Percentiles rank a stretch among this genome's conserved stretches.
Evolutionary conservation across 2,797 vertebrate species (phyloP).

Genomic region (Ctenopoma kingsleyae): DNA sequence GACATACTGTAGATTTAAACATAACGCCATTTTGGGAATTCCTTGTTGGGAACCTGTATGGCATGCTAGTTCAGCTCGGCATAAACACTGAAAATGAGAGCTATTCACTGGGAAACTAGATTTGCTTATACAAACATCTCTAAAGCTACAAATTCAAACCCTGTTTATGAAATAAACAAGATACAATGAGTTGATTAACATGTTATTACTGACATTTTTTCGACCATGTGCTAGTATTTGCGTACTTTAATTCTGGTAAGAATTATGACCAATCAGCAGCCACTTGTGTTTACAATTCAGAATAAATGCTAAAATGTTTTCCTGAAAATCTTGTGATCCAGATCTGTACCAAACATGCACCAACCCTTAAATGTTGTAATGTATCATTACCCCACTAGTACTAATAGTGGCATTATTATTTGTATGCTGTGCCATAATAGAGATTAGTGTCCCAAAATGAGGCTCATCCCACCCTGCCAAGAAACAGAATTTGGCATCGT

Average conservation of each 20-base stretch:
- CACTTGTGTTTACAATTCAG: neutral
- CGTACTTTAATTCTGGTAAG: no score
- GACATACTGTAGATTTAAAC: no score
- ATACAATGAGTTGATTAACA: conserved; percentile 3
- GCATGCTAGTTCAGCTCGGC: neutral
- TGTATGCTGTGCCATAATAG: conserved; percentile 23
- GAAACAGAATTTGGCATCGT: conserved; percentile 36
- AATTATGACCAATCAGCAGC: conserved; percentile 10
- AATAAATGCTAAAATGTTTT: conserved; percentile 2
- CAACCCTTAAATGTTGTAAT: conserved; percentile 3
- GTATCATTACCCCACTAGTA: neutral
- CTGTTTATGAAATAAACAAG: neutral
- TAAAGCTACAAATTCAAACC: no score
- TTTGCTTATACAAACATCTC: neutral
- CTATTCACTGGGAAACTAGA: neutral
- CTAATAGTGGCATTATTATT: conserved; percentile 2
- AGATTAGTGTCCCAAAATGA: conserved; percentile 24
- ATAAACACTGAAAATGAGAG: neutral
- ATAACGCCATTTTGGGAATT: no score
- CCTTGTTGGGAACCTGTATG: no score
- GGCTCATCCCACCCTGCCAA: conserved; percentile 22
- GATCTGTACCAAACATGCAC: neutral
- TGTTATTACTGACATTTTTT: neutral
- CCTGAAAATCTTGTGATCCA: neutral
- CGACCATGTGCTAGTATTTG: neutral